Evolutionary conservation across 1,140 invertebrate species (phyloP), one percentile per base, ranked within the genome.

Genomic region (Trichonephila inaurata): DNA sequence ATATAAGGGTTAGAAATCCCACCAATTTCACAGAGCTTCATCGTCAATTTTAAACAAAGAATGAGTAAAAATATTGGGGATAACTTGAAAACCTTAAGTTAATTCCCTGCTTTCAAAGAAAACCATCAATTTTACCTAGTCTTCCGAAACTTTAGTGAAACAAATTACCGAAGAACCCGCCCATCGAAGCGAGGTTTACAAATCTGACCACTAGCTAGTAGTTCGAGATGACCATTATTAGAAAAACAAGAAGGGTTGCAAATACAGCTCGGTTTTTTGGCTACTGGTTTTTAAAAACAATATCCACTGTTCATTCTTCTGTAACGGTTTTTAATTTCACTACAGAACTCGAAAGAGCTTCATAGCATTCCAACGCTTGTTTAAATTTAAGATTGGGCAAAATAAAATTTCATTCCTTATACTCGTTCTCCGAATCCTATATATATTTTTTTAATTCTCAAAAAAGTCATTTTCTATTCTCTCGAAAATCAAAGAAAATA

Each of bases 91-190:
- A 16, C 72, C 28, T 19, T 64, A 28, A 85, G 8, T 24, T 87
- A 64, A 87, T 87, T 64, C 24, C 51, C 44, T 58, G 83, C 44
- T 86, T 86, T 86, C 83, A 60, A 60, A 58, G 58, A 19, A 24
- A 86, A 60, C 51, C 83, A 82, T 86, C n/a, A 58, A 86, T 86
- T 86, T 86, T 51, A 60, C 28, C 85, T 10, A 16, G 62, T 87
- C 19, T 18, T 7, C 58, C 28, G 18, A 61, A 61, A 33, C 62
- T 10, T 60, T 18, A 58, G 24, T 87, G 24, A 40, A 64, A 61
- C 60, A 87, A 87, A 87, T 87, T 64, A 87, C 10, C 19, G 6
- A 12, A 21, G 3, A 8, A 8, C 28, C 85, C 85, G 85, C 85
- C 60, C 60, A 60, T 60, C 51, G n/a, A 86, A 16, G 14, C 61